phyloP scores from a whole-genome alignment of 2,113 vertebrate genomes.

The Donacobius atricapilla region DNA sequence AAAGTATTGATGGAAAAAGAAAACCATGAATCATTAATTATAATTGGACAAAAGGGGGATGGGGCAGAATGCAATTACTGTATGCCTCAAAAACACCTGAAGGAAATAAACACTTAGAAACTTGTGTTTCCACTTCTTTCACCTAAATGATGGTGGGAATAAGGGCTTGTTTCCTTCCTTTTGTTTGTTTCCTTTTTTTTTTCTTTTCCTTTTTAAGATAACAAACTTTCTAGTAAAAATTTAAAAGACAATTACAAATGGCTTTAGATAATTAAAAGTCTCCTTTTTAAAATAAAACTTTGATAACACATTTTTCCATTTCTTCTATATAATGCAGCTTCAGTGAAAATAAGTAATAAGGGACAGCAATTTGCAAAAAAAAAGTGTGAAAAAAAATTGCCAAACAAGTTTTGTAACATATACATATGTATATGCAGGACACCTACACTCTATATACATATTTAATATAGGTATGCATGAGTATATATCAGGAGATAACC shows the following conservation, averaged over 20 bases:
- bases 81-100: neutral
- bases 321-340: conserved; percentile 70
- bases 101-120: conserved; percentile 13
- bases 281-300: conserved; percentile 75
- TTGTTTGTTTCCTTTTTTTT: neutral
- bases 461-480: conserved; percentile 66
- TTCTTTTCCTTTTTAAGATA: neutral
- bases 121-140: conserved; percentile 15
- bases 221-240: conserved; percentile 51
- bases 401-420: conserved; percentile 71
- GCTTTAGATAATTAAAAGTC: conserved; percentile 68
- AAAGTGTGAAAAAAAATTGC: conserved; percentile 49
- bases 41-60: neutral
- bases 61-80: neutral
- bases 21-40: conserved; percentile 44
- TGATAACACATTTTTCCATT: conserved; percentile 68
- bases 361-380: conserved; percentile 74
- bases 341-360: conserved; percentile 64
- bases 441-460: conserved; percentile 77
- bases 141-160: neutral
- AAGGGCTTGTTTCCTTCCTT: conserved; percentile 14
- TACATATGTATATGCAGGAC: conserved; percentile 76
- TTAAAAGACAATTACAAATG: conserved; percentile 62
- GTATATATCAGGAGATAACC: conserved; percentile 68
- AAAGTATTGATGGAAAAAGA: conserved; percentile 28